Evolutionary conservation across 2,113 vertebrate genomes (phyloP), one percentile per base, ranked within the genome.

Genomic region (Hepsetus odoe): DNA sequence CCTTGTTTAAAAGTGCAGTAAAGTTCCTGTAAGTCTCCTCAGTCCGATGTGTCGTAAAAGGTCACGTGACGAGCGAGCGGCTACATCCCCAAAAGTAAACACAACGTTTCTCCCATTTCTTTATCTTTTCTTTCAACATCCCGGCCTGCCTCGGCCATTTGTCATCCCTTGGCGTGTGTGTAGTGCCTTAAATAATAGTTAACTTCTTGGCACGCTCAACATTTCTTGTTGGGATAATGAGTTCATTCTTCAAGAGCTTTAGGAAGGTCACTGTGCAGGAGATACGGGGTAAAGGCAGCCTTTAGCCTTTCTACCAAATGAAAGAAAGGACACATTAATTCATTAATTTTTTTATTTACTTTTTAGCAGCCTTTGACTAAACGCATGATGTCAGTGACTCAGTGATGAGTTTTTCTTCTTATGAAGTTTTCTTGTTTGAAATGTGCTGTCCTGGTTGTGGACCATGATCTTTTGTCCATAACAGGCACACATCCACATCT

Each of bases 71-170:
- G 20, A 16, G 13, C 4, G 55, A 44, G 42, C 14, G 51, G 26
- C 28, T 61, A 55, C 74, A 68, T 68, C 74, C 74, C 51, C 20
- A 76, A 68, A 68, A 68, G 74, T 49, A 76, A 76, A 76, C 64
- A 76, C 6, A 56, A 5, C 64, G 24, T 59, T 72, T 56, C 56
- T 72, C 70, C 26, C 24, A 20, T 12, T 72, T 20, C 35, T 28
- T 73, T 44, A 44, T 61, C 55, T 44, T 56, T 2, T 58, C 33
- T 59, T 59, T 61, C 38, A 61, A 28, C 22, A 16, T 12, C 22
- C 14, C 9, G 24, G 28, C 55, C 9, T 38, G 28, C 55, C 55
- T 61, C 30, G 11, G 55, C 61, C 55, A 73, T 73, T 73, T 61
- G 61, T 73, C 30, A 44, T 3, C 3, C 2, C 16, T n/a, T 32